Base-by-base conservation (phyloP, 2,888 invertebrate species). In the Odontothrips loti region DNA sequence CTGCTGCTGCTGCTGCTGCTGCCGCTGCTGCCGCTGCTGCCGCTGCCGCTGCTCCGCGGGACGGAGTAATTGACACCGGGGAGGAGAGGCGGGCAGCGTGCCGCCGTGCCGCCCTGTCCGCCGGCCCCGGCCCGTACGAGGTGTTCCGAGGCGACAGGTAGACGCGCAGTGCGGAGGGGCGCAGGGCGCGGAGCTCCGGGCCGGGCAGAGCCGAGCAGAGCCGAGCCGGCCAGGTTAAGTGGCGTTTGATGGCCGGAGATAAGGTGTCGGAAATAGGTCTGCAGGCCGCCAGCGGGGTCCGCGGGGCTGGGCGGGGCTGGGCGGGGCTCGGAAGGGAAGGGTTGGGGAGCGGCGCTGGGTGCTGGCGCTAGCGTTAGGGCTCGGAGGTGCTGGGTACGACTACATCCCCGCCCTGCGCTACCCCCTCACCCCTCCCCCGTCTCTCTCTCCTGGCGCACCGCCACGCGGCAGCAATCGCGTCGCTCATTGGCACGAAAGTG, bases 231-330 rank as follows among this genome's bases (percentile, higher is more conserved):
- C 68, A 27, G 23, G 68, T 75, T 75, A 75, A 75, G 68, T 75
- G 68, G 68, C 68, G 68, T 75, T 75, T 75, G 68, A 75, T 75
- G 68, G 68, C 68, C 68, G 68, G 68, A 75, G 68, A 75, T 75
- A 75, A 75, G 68, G 68, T 75, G 68, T 75, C 68, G 68, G 68
- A 75, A 75, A 75, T 75, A 75, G 68, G 68, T 75, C 68, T 75
- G 68, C 23, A 75, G 68, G 23, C 68, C 68, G 58, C 20, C 27
- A 9, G 23, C 10, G 23, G n/a, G n/a, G n/a, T n/a, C 27, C 27
- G 23, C 27, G 51, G 68, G n/a, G n/a, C n/a, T n/a, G n/a, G n/a
- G n/a, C 9, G 68, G 12, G 68, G 27, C 20, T 12, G 68, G 9
- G 23, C n/a, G 68, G 23, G 68, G 23, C 23, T 8, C 23, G 68